Evolutionary conservation across 2,888 invertebrate species (phyloP), one percentile per base, ranked within the genome.

Genomic region (Lysandra coridon): DNA sequence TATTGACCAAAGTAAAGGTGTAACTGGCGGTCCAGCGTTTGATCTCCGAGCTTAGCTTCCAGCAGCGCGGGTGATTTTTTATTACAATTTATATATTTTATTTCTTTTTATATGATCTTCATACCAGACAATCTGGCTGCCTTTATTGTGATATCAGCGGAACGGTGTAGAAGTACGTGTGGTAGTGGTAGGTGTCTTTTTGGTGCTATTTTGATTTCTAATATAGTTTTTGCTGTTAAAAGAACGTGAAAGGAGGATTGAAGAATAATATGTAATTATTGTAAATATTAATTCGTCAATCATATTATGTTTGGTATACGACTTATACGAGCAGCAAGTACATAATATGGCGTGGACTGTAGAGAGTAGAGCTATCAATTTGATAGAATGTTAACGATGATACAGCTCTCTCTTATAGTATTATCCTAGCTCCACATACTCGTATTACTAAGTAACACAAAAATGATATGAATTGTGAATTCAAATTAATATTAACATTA

Each of bases 1-100:
- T 92, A 91, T 93, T 92, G 91, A 92, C 90, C 84, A 87, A 82
- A 90, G 86, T 85, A 88, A 88, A 88, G 87, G 82, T 83, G 80
- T 81, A 82, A 80, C 82, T 81, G 81, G 88, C 90, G 88, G 89
- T 83, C 76, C 60, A 57, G 79, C 86, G 83, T 91, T 91, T 91
- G 91, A 91, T 90, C 86, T 87, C 88, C 88, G 89, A 87, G 82
- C 83, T 83, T 80, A 40, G 80, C 85, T 88, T 88, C 83, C 83
- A 79, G 80, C 82, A 80, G 33, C 74, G 79, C 84, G 83, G 40
- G 37, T 78, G 60, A 33, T 33, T 69, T 69, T 69, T 69, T 64
- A 40, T 78, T 33, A 78, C 6, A 60, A n/a, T 6, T 60, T 78
- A n/a, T n/a, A 77, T 78, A n/a, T 69, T 69, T 64, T 30, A 30